Evolutionary conservation across 1,140 invertebrate genomes (phyloP).

Genomic region (Plectrocnemia conspersa): DNA sequence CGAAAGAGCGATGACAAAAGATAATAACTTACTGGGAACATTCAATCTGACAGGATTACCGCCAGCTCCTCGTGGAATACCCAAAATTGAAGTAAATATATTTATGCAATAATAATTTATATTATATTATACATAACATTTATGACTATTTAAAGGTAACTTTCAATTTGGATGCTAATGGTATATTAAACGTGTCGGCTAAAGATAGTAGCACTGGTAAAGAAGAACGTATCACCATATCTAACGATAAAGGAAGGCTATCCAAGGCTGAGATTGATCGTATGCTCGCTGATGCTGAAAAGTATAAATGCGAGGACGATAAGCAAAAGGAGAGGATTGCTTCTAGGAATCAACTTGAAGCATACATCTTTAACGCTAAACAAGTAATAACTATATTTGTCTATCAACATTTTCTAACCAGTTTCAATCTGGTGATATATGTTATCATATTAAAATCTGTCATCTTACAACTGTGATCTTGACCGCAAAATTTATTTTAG

Average conservation of each 20-base stretch:
- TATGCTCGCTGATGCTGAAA: conserved; percentile 80
- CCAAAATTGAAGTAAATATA: conserved; percentile 59
- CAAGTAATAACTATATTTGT: conserved; percentile 54
- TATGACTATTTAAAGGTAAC: conserved; percentile 57
- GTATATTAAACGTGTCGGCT: conserved; percentile 75
- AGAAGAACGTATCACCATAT: conserved; percentile 77
- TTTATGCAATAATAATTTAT: not conserved
- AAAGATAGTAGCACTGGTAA: conserved; percentile 73
- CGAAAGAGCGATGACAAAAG: conserved; percentile 74
- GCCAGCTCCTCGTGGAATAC: conserved; percentile 58
- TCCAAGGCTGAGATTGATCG: conserved; percentile 87
- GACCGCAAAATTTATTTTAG: too few relatives aligned
- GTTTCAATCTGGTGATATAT: too few relatives aligned
- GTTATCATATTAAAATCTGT: too few relatives aligned
- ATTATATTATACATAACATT: not conserved
- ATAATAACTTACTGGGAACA: conserved; percentile 76
- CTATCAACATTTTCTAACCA: not conserved
- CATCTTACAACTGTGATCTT: too few relatives aligned
- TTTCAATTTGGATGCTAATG: conserved; percentile 76
- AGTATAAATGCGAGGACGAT: conserved; percentile 65
- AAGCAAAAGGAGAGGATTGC: conserved; percentile 61
- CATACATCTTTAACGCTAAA: conserved; percentile 78
- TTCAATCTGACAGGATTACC: conserved; percentile 74
- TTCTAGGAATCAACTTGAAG: conserved; percentile 76
- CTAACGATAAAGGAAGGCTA: conserved; percentile 88